Evolutionary conservation across 2,797 vertebrate genomes (phyloP).

Genomic region (Vipera latastei): DNA sequence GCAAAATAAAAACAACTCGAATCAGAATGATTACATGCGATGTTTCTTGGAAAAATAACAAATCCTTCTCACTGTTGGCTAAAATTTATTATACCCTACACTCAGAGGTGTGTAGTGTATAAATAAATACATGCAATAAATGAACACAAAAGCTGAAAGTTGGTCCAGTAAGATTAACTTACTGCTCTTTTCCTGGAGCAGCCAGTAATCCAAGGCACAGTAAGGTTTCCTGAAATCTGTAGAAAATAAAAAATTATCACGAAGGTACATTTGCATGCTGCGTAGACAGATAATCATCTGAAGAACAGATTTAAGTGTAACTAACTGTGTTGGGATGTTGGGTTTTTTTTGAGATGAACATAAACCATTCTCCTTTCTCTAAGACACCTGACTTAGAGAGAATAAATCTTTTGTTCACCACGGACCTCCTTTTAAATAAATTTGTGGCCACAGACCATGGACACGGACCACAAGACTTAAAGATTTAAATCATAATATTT

Average conservation of each 20-base stretch:
- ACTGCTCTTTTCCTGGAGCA: conserved; percentile 98
- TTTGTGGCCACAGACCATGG: background rate
- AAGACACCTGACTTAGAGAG: background rate
- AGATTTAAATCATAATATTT: background rate
- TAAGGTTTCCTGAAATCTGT: conserved; percentile 86
- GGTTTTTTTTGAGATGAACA: background rate
- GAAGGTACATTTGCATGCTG: conserved; percentile 33
- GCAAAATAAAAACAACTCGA: background rate
- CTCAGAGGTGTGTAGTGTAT: background rate
- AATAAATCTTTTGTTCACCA: background rate
- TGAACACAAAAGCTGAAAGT: background rate
- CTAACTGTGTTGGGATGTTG: background rate
- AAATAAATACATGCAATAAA: background rate
- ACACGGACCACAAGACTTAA: background rate
- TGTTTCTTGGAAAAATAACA: background rate
- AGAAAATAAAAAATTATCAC: conserved; percentile 54
- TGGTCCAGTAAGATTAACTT: conserved; percentile 72
- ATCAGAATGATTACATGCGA: background rate
- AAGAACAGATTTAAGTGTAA: background rate
- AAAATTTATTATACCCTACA: background rate
- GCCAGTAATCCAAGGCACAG: conserved; percentile 92
- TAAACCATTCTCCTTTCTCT: background rate
- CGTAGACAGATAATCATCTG: background rate
- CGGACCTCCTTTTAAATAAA: background rate
- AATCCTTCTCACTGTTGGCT: background rate